Evolutionary conservation across 2,797 vertebrate genomes (phyloP), one percentile per base, ranked within the genome.

Genomic region (Rhinogobio ventralis): DNA sequence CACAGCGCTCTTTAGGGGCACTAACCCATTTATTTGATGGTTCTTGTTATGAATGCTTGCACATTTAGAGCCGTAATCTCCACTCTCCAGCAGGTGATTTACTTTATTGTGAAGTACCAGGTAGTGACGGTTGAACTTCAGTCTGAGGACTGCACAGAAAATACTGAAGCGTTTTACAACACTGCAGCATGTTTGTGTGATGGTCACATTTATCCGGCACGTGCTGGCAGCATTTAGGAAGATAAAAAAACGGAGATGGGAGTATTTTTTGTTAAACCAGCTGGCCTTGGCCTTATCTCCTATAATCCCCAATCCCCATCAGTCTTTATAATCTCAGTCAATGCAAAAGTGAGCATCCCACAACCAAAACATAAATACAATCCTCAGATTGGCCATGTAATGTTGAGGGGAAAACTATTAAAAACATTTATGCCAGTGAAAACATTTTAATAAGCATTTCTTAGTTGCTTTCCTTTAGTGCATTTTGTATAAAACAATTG

Each of bases 221-320:
- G 55, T 79, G 67, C 45, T 39, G 15, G 7, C n/a, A 72, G 57
- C 76, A 9, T 42, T 85, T 72, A 72, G 13, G 33, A 42, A 42
- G 64, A 69, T 45, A 46, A 9, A 33, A 53, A n/a, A 62, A 15
- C 13, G 14, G 25, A 64, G 28, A 81, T 60, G 30, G 39, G 28
- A 86, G 67, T 14, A 25, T 73, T 77, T 33, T 28, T 23, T 64
- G 68, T 20, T 67, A 53, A 85, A 82, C 53, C 25, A 83, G 67
- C 57, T 42, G 68, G 36, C 45, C 4, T 53, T 64, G 10, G 30
- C 51, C 45, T 68, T 84, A 84, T 83, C 84, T 57, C 55, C 17
- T n/a, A 25, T 83, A 86, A 88, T 86, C 89, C 79, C 68, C 45
- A 87, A 86, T 72, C 82, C 76, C 81, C 23, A 45, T 46, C 72